These are phyloP conservation scores for Drosophila cognata DNA, from an alignment of 2,888 invertebrate genomes.

Conservation along the genomic window DNA sequence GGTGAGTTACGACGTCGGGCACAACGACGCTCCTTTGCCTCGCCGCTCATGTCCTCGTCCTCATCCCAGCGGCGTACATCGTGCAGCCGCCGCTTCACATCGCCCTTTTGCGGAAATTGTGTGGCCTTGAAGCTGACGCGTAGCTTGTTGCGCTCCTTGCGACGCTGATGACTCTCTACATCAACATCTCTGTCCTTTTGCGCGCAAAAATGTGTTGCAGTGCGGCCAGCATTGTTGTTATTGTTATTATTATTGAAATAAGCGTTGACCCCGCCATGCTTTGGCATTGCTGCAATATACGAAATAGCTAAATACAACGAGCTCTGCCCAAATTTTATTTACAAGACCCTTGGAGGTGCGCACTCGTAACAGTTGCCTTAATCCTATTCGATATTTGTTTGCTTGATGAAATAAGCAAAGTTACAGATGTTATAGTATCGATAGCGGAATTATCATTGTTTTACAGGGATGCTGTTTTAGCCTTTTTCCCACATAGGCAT, in stretches of 20 bases:
- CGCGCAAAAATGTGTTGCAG: conserved; percentile 71
- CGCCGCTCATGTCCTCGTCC: conserved; percentile 82
- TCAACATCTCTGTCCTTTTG: conserved; percentile 65
- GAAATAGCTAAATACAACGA: neutral
- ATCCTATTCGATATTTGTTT: neutral
- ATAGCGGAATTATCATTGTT: neutral
- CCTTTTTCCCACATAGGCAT: neutral
- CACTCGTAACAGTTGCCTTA: neutral
- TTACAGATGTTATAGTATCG: neutral
- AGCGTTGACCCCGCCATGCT: neutral
- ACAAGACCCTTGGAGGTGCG: neutral
- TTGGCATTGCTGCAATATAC: neutral
- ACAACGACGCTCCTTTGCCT: neutral
- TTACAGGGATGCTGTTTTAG: neutral
- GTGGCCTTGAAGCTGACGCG: conserved; percentile 84
- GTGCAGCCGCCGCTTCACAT: conserved; percentile 56
- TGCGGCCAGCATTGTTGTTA: conserved; percentile 31
- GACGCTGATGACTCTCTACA: conserved; percentile 75
- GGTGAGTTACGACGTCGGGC: neutral
- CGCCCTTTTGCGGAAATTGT: conserved; percentile 42
- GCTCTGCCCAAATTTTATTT: neutral
- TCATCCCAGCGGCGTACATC: conserved; percentile 79
- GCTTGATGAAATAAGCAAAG: neutral
- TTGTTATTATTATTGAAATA: neutral
- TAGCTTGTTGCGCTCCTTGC: conserved; percentile 79